Percentiles rank a stretch among this genome's conserved stretches.
Evolutionary conservation across 1,140 invertebrate species (phyloP).

Genomic region (Pseudomyrmex gracilis): DNA sequence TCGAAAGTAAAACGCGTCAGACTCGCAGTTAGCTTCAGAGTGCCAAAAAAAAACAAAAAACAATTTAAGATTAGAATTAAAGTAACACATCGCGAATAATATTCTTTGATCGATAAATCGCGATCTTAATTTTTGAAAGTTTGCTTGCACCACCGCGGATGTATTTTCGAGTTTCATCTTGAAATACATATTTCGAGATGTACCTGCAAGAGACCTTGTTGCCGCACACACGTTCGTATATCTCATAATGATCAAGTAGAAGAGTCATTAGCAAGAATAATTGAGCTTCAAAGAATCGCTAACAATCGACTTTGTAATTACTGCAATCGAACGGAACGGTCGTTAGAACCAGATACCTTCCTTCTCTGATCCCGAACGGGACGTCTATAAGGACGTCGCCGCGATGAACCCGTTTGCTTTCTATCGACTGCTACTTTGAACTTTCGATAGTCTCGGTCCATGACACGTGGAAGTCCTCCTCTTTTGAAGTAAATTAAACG

Average conservation of each 20-base stretch:
- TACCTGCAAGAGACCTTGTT: not conserved
- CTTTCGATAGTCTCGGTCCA: slow-evolving; percentile 54
- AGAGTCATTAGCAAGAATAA: slow-evolving; percentile 49
- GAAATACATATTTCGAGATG: not conserved
- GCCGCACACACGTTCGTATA: slow-evolving; percentile 1
- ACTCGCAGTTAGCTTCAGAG: too few species aligned
- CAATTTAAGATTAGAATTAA: too few species aligned
- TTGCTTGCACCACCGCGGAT: not conserved
- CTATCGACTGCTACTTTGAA: slow-evolving; percentile 67
- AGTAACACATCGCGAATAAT: not conserved
- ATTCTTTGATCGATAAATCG: not conserved
- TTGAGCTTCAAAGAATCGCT: slow-evolving; percentile 59
- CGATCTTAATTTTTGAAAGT: not conserved
- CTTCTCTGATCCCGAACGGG: slow-evolving; percentile 64
- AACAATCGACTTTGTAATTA: slow-evolving; percentile 71
- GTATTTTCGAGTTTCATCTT: slow-evolving; percentile 23
- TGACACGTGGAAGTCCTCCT: slow-evolving; percentile 67
- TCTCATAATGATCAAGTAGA: slow-evolving; percentile 43
- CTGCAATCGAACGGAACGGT: slow-evolving; percentile 53
- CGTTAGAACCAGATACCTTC: slow-evolving; percentile 31
- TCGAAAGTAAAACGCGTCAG: too few species aligned
- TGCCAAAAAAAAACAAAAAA: too few species aligned
- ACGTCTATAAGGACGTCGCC: slow-evolving; percentile 51
- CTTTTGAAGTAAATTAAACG: slow-evolving; percentile 70
- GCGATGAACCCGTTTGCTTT: slow-evolving; percentile 69